Base-by-base conservation (phyloP, 2,797 vertebrate genomes). In the Tachyglossus aculeatus region DNA sequence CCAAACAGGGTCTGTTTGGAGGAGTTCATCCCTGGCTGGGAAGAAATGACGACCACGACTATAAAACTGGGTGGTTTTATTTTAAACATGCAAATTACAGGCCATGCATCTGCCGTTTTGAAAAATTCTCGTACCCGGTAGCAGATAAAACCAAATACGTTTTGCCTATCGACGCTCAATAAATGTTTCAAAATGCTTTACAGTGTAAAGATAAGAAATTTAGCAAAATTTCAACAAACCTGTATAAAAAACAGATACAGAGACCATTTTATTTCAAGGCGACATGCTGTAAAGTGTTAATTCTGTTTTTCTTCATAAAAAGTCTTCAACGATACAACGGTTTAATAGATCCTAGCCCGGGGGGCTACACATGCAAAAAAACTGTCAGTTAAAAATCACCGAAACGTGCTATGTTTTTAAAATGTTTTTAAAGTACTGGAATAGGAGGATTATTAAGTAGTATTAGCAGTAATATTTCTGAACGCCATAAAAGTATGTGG, bases 161-260 rank as follows among this genome's bases (percentile, higher is more conserved):
- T 90, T 90, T 89, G 88, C 74, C 93, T 93, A 85, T 88, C 78
- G 43, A 90, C 88, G 67, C 86, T 87, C 93, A 87, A 56, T 90
- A 91, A 91, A 89, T 90, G 87, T 93, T 94, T 93, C 94, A 95
- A 96, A 97, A 96, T 92, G 93, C 93, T 95, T 95, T 95, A 96
- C 90, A 95, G 91, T 95, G 93, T 96, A 98, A 95, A 96, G 96
- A 96, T 95, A 96, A 96, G 95, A 96, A 98, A 98, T 96, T 94
- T 96, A 96, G 95, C 94, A 97, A 97, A 96, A 96, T 95, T 90
- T 95, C 92, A 95, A 96, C 93, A 96, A 95, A 95, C 94, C 89
- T 93, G 96, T 98, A 98, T 94, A 98, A 99, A 94, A 97, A 96
- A 88, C 86, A 87, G 89, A 93, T 94, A 94, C 93, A 91, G 90